Percentiles rank a stretch among this genome's conserved stretches.
phyloP scores from a whole-genome alignment of 2,113 vertebrate species.

The Merops nubicus region DNA sequence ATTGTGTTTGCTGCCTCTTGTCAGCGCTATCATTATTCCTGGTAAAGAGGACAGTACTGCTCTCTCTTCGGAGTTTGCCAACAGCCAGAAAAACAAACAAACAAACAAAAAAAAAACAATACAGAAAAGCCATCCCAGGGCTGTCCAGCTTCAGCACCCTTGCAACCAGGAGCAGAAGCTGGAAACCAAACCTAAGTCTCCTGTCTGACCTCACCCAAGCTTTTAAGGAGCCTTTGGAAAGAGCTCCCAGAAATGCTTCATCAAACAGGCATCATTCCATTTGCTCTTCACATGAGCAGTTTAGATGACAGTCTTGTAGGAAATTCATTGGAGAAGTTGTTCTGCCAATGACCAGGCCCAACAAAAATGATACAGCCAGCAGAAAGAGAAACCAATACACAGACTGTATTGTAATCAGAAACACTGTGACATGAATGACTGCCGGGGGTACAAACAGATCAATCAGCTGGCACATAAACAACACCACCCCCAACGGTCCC shows the following conservation, averaged over 20 bases:
- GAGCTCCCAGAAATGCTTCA: not conserved
- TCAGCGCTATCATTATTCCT: not conserved
- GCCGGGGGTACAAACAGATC: too few species aligned
- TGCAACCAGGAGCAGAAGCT: not conserved
- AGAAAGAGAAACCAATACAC: too few species aligned
- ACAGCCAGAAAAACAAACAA: not conserved
- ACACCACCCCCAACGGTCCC: too few species aligned
- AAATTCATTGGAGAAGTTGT: fast-evolving
- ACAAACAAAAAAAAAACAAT: too few species aligned
- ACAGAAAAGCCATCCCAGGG: not conserved
- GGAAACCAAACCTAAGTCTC: not conserved
- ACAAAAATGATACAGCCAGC: too few species aligned
- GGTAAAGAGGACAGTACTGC: not conserved
- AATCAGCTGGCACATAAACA: too few species aligned
- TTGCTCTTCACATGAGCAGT: not conserved
- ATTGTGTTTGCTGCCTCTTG: not conserved
- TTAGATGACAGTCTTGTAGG: not conserved
- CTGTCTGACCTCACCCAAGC: not conserved
- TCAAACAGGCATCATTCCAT: not conserved
- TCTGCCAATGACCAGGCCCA: too few species aligned
- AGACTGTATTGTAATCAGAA: too few species aligned
- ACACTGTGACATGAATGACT: too few species aligned
- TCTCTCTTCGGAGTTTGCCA: not conserved
- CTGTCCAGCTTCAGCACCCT: not conserved
- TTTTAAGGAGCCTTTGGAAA: not conserved